phyloP scores from a whole-genome alignment of 2,888 invertebrate species.

The Lasioglossum malachurum region DNA sequence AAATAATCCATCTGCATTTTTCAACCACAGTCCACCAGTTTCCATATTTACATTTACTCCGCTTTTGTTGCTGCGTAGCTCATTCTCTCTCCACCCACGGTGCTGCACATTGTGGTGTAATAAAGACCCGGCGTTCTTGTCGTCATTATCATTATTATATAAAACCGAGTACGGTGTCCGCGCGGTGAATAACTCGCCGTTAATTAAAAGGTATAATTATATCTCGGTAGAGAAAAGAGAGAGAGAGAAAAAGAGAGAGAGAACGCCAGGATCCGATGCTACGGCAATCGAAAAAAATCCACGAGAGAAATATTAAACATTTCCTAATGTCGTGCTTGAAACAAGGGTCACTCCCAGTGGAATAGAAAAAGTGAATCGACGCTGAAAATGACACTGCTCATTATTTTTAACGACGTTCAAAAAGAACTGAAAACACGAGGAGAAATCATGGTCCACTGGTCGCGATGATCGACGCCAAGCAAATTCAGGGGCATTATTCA shows the following conservation, averaged over 20 bases:
- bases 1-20: not conserved
- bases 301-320: not conserved
- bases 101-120: not conserved
- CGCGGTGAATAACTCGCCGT: constrained; percentile 5
- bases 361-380: not conserved
- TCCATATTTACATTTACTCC: constrained; percentile 5
- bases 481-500: not conserved
- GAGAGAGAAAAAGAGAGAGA: not conserved
- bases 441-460: not conserved
- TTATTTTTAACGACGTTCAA: not conserved
- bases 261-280: not conserved
- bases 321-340: not conserved
- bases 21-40: not conserved
- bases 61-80: not conserved
- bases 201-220: constrained; percentile 3
- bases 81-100: not conserved
- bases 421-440: not conserved
- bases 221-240: not conserved
- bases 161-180: not conserved
- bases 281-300: not conserved
- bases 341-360: not conserved
- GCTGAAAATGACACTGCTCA: not conserved
- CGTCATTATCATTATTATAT: constrained; percentile 16
- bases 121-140: constrained; percentile 8
- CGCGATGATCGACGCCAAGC: not conserved